Conservation (phyloP, 2,113 vertebrate genomes). For the Acanthisitta chloris region DNA sequence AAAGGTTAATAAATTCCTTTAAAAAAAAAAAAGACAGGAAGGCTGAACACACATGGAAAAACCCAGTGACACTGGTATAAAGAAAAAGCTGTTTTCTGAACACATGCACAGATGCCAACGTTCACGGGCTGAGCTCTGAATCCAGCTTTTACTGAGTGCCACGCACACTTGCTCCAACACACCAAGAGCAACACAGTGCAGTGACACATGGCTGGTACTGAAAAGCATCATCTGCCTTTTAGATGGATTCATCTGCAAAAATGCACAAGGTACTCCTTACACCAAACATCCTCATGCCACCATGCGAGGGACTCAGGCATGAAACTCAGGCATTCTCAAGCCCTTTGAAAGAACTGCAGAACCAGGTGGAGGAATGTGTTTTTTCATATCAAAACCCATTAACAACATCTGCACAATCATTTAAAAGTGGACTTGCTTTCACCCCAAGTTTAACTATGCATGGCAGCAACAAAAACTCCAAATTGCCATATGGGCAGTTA, state of each 20-base stretch:
- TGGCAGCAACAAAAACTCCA: neutral
- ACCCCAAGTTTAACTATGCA: neutral
- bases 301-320: accelerated
- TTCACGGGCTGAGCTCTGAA: neutral
- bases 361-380: neutral
- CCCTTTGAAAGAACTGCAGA: neutral
- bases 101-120: neutral
- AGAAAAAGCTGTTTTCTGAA: neutral
- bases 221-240: neutral
- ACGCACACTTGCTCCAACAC: too few species aligned
- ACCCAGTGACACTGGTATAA: neutral
- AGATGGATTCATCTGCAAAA: neutral
- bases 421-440: neutral
- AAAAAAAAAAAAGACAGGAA: neutral
- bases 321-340: neutral
- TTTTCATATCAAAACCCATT: neutral
- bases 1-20: neutral
- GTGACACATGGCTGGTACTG: neutral
- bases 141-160: neutral
- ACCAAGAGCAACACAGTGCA: neutral
- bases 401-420: neutral
- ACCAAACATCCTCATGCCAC: neutral
- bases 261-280: accelerated
- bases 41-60: neutral
- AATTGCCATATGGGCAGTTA: neutral